Evolutionary conservation across 1,140 invertebrate species (phyloP).

Genomic region (Drepana arcuata): DNA sequence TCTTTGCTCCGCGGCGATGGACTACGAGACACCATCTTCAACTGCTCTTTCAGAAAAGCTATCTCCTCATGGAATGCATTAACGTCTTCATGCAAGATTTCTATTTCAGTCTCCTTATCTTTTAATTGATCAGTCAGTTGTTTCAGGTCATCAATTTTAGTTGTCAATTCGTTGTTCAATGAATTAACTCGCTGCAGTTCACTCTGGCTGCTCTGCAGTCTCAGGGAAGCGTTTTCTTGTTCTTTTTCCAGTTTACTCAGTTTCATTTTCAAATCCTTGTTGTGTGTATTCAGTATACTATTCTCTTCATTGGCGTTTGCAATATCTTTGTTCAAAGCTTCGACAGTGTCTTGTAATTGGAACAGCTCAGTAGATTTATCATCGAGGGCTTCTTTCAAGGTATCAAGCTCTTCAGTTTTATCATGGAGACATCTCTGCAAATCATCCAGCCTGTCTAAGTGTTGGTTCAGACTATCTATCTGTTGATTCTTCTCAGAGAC

Average conservation of each 20-base stretch:
- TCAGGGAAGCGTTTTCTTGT: constrained; percentile 60
- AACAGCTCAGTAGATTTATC: constrained; percentile 55
- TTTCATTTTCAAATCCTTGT: constrained; percentile 53
- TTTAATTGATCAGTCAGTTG: constrained; percentile 46
- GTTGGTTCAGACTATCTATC: constrained; percentile 67
- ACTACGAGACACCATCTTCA: constrained; percentile 52
- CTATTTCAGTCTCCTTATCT: constrained; percentile 68
- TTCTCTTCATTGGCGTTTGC: constrained; percentile 53
- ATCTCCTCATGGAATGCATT: constrained; percentile 64
- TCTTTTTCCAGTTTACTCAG: constrained; percentile 66
- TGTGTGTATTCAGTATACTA: constrained; percentile 40
- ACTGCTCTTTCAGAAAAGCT: constrained; percentile 46
- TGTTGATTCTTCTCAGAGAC: constrained; percentile 70
- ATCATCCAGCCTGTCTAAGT: constrained; percentile 63
- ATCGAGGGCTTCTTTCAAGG: constrained; percentile 46
- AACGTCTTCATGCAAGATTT: constrained; percentile 66
- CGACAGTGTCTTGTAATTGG: constrained; percentile 53
- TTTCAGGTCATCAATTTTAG: constrained; percentile 58
- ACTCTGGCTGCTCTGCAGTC: constrained; percentile 46
- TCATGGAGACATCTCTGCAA: constrained; percentile 60
- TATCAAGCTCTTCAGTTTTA: constrained; percentile 60
- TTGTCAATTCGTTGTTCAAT: constrained; percentile 40
- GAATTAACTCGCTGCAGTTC: constrained; percentile 47
- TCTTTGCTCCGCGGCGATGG: constrained; percentile 54
- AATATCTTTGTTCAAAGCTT: constrained; percentile 53